phyloP scores from a whole-genome alignment of 1,140 invertebrate species.

The Drosophila subpulchrella region DNA sequence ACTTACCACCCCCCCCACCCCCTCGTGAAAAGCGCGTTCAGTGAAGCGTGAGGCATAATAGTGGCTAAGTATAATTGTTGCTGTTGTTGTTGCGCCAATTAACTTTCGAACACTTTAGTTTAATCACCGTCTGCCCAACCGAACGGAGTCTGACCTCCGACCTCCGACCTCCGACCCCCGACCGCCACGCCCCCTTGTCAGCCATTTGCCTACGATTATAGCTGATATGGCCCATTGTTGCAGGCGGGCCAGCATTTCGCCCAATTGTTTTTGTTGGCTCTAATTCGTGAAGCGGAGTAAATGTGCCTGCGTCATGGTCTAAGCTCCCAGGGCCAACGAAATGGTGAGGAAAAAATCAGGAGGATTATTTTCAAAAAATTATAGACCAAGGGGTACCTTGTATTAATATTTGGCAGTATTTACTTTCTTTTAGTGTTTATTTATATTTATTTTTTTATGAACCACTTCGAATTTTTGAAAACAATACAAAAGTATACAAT shows the following conservation, averaged over 20 bases:
- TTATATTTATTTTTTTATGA: no score
- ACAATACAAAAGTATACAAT: no score
- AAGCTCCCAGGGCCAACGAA: constrained; percentile 22
- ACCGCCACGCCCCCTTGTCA: constrained; percentile 13
- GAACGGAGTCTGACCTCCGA: constrained; percentile 42
- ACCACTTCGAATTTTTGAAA: no score
- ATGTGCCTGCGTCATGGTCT: constrained; percentile 61
- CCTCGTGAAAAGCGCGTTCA: constrained; percentile 39
- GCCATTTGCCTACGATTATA: constrained; percentile 24
- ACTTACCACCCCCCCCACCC: constrained; percentile 15
- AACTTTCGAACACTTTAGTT: constrained; percentile 81
- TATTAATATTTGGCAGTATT: neutral
- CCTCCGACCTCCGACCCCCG: neutral
- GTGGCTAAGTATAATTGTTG: constrained; percentile 61
- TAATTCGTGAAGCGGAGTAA: constrained; percentile 64
- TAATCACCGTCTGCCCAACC: constrained; percentile 67
- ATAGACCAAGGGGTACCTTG: neutral
- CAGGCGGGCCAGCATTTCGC: constrained; percentile 32
- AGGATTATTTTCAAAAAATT: constrained; percentile 7
- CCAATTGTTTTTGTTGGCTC: constrained; percentile 49
- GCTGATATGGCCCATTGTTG: constrained; percentile 7
- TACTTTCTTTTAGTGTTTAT: no score
- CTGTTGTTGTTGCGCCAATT: constrained; percentile 71
- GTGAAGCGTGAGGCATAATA: constrained; percentile 73
- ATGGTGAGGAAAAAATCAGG: constrained; percentile 16